A percentile compares a stretch with the other conserved stretches of the same genome.
Conservation (phyloP, 64 coral and sea anemone genomes). For the Hydrozoanthus tunicans region DNA sequence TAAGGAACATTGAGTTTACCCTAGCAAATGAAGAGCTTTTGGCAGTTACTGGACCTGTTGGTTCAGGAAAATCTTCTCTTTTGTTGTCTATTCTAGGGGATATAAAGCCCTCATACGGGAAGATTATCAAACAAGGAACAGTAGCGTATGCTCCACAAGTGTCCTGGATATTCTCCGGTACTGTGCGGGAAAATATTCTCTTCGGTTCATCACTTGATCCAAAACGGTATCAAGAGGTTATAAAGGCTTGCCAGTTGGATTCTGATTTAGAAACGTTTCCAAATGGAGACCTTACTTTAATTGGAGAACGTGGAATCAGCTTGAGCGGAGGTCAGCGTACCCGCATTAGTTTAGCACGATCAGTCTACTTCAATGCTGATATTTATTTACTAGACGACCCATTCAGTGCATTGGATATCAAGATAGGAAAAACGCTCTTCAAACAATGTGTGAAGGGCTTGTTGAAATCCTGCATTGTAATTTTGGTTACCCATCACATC, state of each 20-base stretch:
- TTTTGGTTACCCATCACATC: constrained; percentile 53
- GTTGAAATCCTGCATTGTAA: constrained; percentile 38
- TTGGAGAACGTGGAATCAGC: constrained; percentile 53
- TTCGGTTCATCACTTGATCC: constrained; percentile 47
- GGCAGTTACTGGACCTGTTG: constrained; percentile 61
- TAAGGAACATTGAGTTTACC: constrained; percentile 42
- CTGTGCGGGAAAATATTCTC: constrained; percentile 67
- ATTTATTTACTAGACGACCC: constrained; percentile 63
- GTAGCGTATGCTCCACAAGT: constrained; percentile 24
- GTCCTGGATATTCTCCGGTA: constrained; percentile 74
- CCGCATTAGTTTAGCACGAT: constrained; percentile 63
- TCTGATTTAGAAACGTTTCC: constrained; percentile 26
- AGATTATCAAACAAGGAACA: constrained; percentile 32
- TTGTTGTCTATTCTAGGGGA: constrained; percentile 61
- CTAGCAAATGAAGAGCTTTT: constrained; percentile 35
- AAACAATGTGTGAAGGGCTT: constrained; percentile 60
- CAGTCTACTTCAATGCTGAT: constrained; percentile 57
- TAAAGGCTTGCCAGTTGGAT: constrained; percentile 45
- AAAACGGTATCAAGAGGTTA: constrained; percentile 12
- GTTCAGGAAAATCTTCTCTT: constrained; percentile 47
- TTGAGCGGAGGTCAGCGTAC: constrained; percentile 48
- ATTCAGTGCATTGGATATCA: constrained; percentile 50
- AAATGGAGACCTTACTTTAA: constrained; percentile 49
- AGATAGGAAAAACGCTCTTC: constrained; percentile 53
- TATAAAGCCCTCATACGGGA: constrained; percentile 17